Percentiles rank a stretch among this genome's conserved stretches.
These are phyloP conservation scores for Drosophila fulvimacula DNA, from an alignment of 2,888 invertebrate genomes.

Conservation along the genomic window DNA sequence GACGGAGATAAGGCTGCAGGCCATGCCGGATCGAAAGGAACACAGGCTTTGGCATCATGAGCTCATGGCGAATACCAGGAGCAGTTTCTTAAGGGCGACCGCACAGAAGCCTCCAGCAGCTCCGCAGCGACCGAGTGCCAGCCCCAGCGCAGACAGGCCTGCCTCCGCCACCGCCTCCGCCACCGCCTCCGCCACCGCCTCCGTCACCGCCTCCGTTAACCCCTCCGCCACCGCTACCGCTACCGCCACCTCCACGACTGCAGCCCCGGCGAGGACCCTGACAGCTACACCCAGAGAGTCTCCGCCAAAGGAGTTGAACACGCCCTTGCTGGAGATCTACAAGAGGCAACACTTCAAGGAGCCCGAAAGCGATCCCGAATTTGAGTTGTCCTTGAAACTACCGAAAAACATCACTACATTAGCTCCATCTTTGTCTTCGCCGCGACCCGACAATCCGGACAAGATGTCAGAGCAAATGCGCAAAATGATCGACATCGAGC, in stretches of 20 bases:
- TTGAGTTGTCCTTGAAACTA: neutral
- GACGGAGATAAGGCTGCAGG: too few species aligned
- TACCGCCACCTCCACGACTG: neutral
- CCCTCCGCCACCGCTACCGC: too few species aligned
- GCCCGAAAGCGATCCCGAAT: neutral
- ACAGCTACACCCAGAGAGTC: neutral
- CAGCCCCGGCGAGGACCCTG: neutral
- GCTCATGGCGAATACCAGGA: neutral
- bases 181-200: too few species aligned
- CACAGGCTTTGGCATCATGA: slow-evolving; percentile 1
- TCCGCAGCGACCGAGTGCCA: rapidly evolving
- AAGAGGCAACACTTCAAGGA: slow-evolving; percentile 3
- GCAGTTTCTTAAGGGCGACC: rapidly evolving
- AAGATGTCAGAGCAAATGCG: neutral
- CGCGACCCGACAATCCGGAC: neutral
- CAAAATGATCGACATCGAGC: slow-evolving; percentile 6
- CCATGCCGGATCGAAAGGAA: neutral
- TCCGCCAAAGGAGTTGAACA: neutral
- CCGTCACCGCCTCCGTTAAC: too few species aligned
- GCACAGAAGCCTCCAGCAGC: rapidly evolving
- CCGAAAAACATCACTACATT: neutral
- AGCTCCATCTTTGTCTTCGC: neutral
- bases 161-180: too few species aligned
- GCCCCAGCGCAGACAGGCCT: too few species aligned
- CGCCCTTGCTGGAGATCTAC: slow-evolving; percentile 5